Conservation (phyloP, 1,140 invertebrate genomes). For the Cydia splendana region DNA sequence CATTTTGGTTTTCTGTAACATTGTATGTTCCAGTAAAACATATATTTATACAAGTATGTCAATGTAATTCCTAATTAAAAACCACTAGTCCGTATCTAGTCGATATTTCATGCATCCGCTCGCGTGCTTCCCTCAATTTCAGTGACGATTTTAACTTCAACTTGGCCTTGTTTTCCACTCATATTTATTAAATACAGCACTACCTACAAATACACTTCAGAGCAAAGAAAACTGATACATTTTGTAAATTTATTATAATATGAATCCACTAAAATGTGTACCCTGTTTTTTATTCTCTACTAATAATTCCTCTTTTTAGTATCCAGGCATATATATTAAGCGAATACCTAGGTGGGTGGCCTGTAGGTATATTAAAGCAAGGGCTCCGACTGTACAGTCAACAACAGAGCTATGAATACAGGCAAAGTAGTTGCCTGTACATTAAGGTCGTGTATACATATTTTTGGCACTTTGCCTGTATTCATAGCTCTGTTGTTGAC, state of each 20-base stretch:
- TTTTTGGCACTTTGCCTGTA: too few relatives aligned
- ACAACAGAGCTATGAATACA: too few relatives aligned
- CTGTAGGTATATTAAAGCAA: neutral
- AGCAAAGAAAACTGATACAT: neutral
- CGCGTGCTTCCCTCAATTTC: slow-evolving; percentile 15
- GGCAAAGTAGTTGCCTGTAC: too few relatives aligned
- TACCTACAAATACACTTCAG: neutral
- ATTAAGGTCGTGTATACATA: too few relatives aligned
- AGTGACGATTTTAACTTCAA: slow-evolving; percentile 12
- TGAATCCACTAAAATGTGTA: neutral
- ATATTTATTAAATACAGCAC: slow-evolving; percentile 10
- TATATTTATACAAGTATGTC: neutral
- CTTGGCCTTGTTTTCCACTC: slow-evolving; percentile 22
- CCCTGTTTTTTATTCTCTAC: neutral
- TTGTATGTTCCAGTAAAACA: too few relatives aligned
- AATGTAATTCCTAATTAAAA: slow-evolving; percentile 20
- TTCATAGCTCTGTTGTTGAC: too few relatives aligned
- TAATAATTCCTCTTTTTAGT: neutral
- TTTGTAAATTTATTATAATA: too few relatives aligned
- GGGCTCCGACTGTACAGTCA: neutral
- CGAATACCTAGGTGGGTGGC: too few relatives aligned
- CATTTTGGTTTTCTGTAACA: neutral
- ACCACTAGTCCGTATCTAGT: neutral
- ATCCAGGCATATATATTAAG: neutral
- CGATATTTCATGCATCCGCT: slow-evolving; percentile 22